Conservation (phyloP, 2,888 invertebrate genomes). For the Amorpha juglandis region DNA sequence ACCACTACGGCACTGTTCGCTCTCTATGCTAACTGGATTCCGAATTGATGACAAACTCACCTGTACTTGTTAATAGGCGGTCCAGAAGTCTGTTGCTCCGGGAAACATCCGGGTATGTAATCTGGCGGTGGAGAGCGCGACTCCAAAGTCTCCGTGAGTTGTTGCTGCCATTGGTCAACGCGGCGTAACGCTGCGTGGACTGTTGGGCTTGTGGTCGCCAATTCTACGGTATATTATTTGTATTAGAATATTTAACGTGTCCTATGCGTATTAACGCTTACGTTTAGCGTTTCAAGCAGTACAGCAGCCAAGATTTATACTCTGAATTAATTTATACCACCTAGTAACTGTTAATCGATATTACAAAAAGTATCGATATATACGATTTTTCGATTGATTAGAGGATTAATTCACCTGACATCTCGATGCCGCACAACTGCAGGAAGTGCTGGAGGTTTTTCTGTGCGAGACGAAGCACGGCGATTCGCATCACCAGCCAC, state of each 20-base stretch:
- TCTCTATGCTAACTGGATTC: too few species aligned
- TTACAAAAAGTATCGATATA: neutral
- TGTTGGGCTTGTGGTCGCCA: conserved; percentile 96
- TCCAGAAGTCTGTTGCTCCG: conserved; percentile 89
- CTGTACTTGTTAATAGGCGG: conserved; percentile 96
- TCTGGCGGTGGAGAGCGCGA: conserved; percentile 91
- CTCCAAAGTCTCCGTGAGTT: conserved; percentile 90
- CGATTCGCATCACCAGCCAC: conserved; percentile 96
- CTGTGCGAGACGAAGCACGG: conserved; percentile 93
- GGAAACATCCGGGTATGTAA: conserved; percentile 96
- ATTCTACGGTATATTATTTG: conserved; percentile 83
- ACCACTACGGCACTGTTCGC: too few species aligned
- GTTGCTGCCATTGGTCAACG: conserved; percentile 95
- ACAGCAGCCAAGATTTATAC: too few species aligned
- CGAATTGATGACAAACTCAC: too few species aligned
- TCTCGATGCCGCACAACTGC: conserved; percentile 93
- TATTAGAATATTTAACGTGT: neutral
- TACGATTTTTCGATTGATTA: too few species aligned
- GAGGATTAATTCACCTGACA: conserved; percentile 93
- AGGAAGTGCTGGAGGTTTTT: conserved; percentile 94
- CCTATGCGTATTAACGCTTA: neutral
- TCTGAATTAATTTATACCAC: too few species aligned
- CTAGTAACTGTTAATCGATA: too few species aligned
- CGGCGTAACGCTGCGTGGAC: conserved; percentile 95
- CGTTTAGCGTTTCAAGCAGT: too few species aligned